These are phyloP conservation scores for Lithobius niger DNA, from an alignment of 1,140 invertebrate species.

Conservation along the genomic window DNA sequence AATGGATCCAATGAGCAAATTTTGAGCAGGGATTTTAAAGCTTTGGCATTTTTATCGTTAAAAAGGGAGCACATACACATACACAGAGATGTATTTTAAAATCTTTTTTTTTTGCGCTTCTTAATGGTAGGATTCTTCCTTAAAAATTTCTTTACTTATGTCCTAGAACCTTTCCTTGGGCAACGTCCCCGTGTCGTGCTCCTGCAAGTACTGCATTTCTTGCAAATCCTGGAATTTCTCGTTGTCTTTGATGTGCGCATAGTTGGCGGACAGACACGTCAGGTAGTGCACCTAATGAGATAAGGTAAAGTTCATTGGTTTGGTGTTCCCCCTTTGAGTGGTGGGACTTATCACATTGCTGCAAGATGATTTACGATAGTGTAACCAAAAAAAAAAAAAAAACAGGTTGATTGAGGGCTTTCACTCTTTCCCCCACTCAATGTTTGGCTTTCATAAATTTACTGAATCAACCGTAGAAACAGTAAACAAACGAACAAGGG, in stretches of 20 bases:
- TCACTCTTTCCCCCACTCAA: no score
- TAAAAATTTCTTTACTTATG: conserved; percentile 53
- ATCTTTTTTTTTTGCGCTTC: not conserved
- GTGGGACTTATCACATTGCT: no score
- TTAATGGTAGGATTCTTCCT: conserved; percentile 23
- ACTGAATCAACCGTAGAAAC: no score
- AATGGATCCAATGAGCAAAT: no score
- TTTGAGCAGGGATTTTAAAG: no score
- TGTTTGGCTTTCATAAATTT: no score
- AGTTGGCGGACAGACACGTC: conserved; percentile 28
- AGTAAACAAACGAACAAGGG: not conserved
- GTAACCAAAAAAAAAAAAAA: not conserved
- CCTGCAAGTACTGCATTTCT: conserved; percentile 67
- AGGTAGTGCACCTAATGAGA: conserved; percentile 36
- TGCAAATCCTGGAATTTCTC: conserved; percentile 21
- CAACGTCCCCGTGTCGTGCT: conserved; percentile 41
- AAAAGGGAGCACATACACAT: not conserved
- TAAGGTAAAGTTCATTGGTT: no score
- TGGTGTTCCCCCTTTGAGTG: no score
- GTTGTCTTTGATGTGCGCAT: conserved; percentile 20
- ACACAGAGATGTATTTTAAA: not conserved
- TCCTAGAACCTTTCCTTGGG: conserved; percentile 39
- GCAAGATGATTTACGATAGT: not conserved
- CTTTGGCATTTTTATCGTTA: not conserved
- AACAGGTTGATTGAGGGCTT: no score